Percentiles rank a stretch among this genome's conserved stretches.
These are phyloP conservation scores for Tauraco erythrolophus DNA, from an alignment of 2,113 vertebrate species.

Conservation along the genomic window DNA sequence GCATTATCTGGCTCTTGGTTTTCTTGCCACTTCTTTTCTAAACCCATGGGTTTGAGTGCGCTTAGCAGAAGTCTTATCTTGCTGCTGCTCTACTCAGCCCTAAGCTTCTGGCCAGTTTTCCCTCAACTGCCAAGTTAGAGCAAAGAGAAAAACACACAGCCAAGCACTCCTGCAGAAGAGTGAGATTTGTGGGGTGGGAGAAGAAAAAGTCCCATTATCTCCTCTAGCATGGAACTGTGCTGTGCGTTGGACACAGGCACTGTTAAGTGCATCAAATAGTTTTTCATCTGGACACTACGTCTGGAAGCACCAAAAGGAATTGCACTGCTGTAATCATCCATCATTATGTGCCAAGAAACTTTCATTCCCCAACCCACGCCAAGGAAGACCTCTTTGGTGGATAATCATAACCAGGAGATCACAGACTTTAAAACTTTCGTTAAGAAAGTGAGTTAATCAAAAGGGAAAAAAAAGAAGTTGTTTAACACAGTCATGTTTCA, in stretches of 20 bases:
- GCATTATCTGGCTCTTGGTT: neutral
- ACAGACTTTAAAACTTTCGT: neutral
- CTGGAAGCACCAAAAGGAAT: neutral
- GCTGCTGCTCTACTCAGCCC: neutral
- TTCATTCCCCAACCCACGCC: neutral
- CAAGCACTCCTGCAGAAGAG: neutral
- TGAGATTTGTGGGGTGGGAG: neutral
- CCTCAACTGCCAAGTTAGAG: neutral
- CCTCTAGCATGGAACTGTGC: neutral
- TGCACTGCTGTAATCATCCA: neutral
- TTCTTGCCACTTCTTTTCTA: neutral
- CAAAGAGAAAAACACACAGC: neutral
- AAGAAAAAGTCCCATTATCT: neutral
- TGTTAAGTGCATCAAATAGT: neutral
- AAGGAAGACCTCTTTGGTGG: neutral
- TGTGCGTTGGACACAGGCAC: neutral
- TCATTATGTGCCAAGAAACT: neutral
- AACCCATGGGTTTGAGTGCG: neutral
- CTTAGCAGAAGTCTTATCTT: neutral
- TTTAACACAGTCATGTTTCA: neutral
- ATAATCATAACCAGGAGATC: constrained; percentile 21
- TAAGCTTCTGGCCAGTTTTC: neutral
- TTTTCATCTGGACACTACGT: neutral
- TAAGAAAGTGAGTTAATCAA: neutral
- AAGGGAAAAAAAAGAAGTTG: neutral